Evolutionary conservation across 2,113 vertebrate genomes (phyloP).

Genomic region (Psammodynastes pulverulentus): DNA sequence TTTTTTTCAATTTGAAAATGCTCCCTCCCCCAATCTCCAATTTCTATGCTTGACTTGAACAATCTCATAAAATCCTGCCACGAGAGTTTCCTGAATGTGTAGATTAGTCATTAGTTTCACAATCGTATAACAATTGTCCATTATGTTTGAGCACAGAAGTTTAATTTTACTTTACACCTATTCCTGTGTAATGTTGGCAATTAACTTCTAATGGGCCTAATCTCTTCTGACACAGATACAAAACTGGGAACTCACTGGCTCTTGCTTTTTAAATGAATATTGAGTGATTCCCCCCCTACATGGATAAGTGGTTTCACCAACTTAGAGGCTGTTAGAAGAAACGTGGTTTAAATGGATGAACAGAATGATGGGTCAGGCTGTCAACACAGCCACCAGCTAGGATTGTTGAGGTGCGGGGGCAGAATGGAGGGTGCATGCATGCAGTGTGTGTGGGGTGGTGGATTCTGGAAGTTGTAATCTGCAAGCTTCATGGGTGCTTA

Average conservation of each 20-base stretch:
- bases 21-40: not conserved
- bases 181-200: not conserved
- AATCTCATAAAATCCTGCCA: not conserved
- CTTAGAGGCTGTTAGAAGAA: not conserved
- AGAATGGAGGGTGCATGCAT: not conserved
- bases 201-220: not conserved
- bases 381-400: not conserved
- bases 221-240: not conserved
- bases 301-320: not conserved
- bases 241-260: not conserved
- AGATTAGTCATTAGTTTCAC: not conserved
- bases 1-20: not conserved
- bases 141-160: not conserved
- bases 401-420: not conserved
- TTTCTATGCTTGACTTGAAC: not conserved
- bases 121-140: not conserved
- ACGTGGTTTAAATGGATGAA: not conserved
- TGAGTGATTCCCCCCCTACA: not conserved
- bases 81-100: not conserved
- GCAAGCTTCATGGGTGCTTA: not conserved
- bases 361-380: too few relatives aligned
- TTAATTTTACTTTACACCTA: conserved; percentile 11
- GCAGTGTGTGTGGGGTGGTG: accelerated
- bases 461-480: not conserved
- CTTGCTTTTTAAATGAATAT: not conserved